Base-by-base conservation (phyloP, 30 jellyfish, hydroid and myxozoan genomes). In the Hydractinia symbiolongicarpus region DNA sequence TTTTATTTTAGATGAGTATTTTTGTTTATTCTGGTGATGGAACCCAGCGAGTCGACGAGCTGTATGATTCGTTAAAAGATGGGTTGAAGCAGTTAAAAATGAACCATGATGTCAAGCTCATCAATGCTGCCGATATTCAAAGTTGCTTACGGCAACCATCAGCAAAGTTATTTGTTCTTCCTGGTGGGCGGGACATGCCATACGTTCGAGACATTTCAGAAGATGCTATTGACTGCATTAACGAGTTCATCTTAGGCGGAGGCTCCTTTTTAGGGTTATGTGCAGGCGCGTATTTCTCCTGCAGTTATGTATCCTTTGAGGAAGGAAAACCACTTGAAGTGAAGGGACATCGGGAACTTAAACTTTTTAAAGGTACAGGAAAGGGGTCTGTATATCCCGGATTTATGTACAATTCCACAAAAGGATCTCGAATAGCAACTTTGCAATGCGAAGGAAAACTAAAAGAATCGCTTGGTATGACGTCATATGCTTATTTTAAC, bases 211-310 rank as follows among this genome's bases (percentile, higher is more conserved):
- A 90, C 20, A 54, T 90, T 54, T 60, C 71, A 51, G 91, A 85
- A 10, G 68, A 66, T 6, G 91, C 88, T 19, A 79, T 70, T 5
- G 54, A 54, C 50, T 79, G 79, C 61, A 81, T 90, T 15, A 74
- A 60, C 53, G 16, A 54, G 8, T 85, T 75, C 57, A 84, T 90
- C 5, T 53, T 50, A 8, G 58, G 57, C 4, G 97, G 97, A 21
- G 97, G 97, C n/a, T 78, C 84, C 5, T 90, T 82, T 72, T 60
- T 90, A 50, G 97, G 97, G 4, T 54, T 90, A 15, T 90, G 97
- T 67, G 97, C 97, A 11, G 97, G 97, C 6, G 97, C 97, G 11
- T 90, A 90, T 72, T 86, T 82, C 72, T 94, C 96, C 8, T 72
- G 94, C 50, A 54, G 80, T 20, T 74, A 40, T 55, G 90, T 94